A percentile compares a stretch with the other conserved stretches of the same genome.
Evolutionary conservation across 2,113 vertebrate genomes (phyloP).

Genomic region (Hippopotamus amphibius): DNA sequence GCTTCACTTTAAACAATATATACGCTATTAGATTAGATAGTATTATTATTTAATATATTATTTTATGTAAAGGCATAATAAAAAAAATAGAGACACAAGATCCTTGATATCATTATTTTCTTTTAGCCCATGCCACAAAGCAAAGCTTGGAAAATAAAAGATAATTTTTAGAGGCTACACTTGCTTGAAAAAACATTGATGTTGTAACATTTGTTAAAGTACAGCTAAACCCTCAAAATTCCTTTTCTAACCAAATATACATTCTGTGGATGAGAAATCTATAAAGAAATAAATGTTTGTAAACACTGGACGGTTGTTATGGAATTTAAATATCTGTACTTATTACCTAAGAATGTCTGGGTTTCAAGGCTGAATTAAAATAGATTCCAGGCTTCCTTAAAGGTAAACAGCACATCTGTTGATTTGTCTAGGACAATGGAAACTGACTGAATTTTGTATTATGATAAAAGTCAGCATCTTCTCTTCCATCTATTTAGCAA

Average conservation of each 20-base stretch:
- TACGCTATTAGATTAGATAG: background rate
- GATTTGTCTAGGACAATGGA: constrained; percentile 68
- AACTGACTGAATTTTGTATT: constrained; percentile 72
- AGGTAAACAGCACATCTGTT: constrained; percentile 68
- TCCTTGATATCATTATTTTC: constrained; percentile 45
- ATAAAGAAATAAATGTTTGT: constrained; percentile 76
- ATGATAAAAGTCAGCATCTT: constrained; percentile 65
- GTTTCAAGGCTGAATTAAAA: constrained; percentile 72
- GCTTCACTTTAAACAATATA: background rate
- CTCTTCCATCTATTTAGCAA: constrained; percentile 76
- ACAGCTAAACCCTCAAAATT: constrained; percentile 57
- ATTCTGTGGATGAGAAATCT: constrained; percentile 65
- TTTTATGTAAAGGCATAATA: constrained; percentile 54
- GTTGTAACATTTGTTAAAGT: constrained; percentile 48
- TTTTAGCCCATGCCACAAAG: constrained; percentile 39
- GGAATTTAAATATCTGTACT: constrained; percentile 70
- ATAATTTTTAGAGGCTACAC: constrained; percentile 47
- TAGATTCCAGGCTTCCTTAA: constrained; percentile 70
- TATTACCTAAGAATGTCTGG: constrained; percentile 68
- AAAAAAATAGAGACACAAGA: background rate
- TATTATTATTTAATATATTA: constrained; percentile 21
- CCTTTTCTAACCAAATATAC: constrained; percentile 70
- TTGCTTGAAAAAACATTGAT: constrained; percentile 51
- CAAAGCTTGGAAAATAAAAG: constrained; percentile 54
- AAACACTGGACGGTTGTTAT: constrained; percentile 66